These are phyloP conservation scores for Teinopalpus imperialis DNA, from an alignment of 2,888 invertebrate genomes.

Conservation along the genomic window DNA sequence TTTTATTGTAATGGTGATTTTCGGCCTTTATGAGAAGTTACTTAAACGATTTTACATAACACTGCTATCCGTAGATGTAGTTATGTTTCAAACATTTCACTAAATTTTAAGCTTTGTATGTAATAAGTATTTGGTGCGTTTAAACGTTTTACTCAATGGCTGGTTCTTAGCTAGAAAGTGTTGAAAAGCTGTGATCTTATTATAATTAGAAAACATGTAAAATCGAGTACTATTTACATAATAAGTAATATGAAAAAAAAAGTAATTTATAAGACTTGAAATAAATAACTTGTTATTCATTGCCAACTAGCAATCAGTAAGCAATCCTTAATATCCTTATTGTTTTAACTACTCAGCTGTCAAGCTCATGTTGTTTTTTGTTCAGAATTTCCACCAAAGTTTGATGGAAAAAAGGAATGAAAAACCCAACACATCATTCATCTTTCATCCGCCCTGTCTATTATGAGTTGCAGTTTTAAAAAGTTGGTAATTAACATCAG, in stretches of 20 bases:
- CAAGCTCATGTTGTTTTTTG: slow-evolving; percentile 51
- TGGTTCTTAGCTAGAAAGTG: no score
- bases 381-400: slow-evolving; percentile 47
- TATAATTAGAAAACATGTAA: no score
- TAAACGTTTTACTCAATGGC: no score
- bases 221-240: no score
- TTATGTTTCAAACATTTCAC: background rate
- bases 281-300: no score
- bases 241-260: no score
- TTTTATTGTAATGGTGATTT: slow-evolving; percentile 44
- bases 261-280: no score
- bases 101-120: no score
- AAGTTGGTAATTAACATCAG: slow-evolving; percentile 79
- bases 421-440: slow-evolving; percentile 75
- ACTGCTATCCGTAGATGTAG: slow-evolving; percentile 1
- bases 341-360: slow-evolving; percentile 40
- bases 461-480: slow-evolving; percentile 79
- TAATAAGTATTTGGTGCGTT: no score
- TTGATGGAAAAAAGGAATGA: slow-evolving; percentile 44
- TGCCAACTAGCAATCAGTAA: no score
- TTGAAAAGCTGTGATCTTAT: no score
- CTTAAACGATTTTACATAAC: slow-evolving; percentile 36
- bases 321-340: slow-evolving; percentile 38
- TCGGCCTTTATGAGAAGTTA: slow-evolving; percentile 43
- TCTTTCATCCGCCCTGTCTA: slow-evolving; percentile 74